phyloP scores from a whole-genome alignment of 1,140 invertebrate genomes.

The Pemphigus obesinymphae region DNA sequence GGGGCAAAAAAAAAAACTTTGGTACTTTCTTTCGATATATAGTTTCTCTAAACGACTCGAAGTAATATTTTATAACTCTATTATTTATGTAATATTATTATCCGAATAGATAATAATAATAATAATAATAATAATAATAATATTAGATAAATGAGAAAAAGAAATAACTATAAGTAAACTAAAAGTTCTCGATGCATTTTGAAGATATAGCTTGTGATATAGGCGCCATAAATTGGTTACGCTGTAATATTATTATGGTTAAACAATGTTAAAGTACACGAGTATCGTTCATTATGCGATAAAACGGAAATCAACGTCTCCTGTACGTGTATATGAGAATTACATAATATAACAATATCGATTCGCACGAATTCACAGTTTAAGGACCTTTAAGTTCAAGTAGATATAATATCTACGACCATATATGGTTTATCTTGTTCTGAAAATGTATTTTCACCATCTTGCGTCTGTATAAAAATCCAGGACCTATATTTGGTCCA shows the following conservation, averaged over 20 bases:
- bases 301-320: neutral
- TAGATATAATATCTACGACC: no score
- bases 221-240: neutral
- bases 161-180: no score
- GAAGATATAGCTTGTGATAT: neutral
- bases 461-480: no score
- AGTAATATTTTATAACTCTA: neutral
- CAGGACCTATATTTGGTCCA: no score
- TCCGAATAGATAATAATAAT: no score
- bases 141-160: conserved; percentile 10
- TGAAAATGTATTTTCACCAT: no score
- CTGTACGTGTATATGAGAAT: neutral
- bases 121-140: no score
- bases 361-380: neutral
- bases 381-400: no score
- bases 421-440: no score
- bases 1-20: neutral
- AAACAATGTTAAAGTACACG: neutral
- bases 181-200: no score
- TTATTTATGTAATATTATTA: neutral
- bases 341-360: neutral
- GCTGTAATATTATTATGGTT: neutral
- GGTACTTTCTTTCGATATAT: conserved; percentile 19
- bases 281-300: neutral
- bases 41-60: neutral